These are phyloP conservation scores for Nibea albiflora DNA, from an alignment of 2,113 vertebrate genomes.

Conservation along the genomic window DNA sequence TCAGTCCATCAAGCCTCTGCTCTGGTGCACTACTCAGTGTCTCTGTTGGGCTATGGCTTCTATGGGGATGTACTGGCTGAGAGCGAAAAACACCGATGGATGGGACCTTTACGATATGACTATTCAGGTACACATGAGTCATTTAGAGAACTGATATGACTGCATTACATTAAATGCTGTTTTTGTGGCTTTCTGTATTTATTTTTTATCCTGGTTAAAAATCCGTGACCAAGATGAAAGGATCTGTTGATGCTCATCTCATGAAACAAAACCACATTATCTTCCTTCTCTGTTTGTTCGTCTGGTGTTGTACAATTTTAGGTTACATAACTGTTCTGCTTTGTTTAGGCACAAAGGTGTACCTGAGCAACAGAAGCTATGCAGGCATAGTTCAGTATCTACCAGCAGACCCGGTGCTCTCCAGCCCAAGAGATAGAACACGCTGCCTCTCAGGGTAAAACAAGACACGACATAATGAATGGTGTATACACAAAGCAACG, in stretches of 20 bases:
- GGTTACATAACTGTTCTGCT: background rate
- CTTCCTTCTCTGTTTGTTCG: background rate
- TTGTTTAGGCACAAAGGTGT: conserved; percentile 80
- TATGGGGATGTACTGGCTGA: conserved; percentile 87
- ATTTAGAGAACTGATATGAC: background rate
- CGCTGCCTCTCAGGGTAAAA: conserved; percentile 87
- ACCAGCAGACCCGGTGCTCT: conserved; percentile 79
- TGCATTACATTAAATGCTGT: too few relatives aligned
- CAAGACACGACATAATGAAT: background rate
- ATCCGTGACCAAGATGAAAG: background rate
- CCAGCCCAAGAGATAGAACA: conserved; percentile 85
- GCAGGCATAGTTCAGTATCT: conserved; percentile 83
- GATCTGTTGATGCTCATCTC: background rate
- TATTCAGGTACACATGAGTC: conserved; percentile 79
- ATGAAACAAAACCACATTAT: conserved; percentile 1
- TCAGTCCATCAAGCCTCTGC: conserved; percentile 81
- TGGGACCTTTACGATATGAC: conserved; percentile 88
- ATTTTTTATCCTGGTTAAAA: conserved; percentile 14
- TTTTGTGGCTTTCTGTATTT: background rate
- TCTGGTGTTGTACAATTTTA: background rate
- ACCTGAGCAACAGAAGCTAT: conserved; percentile 86
- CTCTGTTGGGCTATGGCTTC: conserved; percentile 88
- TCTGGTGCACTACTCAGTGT: conserved; percentile 84
- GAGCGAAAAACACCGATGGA: conserved; percentile 88
- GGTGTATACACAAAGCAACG: background rate